Conservation (phyloP, 2,888 invertebrate genomes). For the Rhagonycha fulva region DNA sequence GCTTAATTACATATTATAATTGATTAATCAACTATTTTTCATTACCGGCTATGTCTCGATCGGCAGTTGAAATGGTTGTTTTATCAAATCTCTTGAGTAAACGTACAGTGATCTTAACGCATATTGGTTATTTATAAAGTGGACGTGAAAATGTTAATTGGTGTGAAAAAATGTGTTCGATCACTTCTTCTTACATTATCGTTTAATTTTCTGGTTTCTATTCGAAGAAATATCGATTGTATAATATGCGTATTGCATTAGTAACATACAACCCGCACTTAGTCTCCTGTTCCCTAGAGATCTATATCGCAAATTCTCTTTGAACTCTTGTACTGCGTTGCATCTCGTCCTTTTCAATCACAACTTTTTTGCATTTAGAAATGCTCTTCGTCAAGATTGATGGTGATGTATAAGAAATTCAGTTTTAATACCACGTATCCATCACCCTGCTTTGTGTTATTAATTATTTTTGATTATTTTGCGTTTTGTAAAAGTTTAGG, state of each 20-base stretch:
- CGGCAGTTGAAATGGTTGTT: background rate
- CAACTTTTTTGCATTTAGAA: slow-evolving; percentile 7
- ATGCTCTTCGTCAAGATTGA: background rate
- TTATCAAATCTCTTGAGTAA: background rate
- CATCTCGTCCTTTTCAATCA: slow-evolving; percentile 25
- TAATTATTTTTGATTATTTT: background rate
- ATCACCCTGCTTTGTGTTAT: background rate
- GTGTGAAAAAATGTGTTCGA: background rate
- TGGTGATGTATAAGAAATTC: background rate
- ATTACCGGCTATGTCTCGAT: background rate
- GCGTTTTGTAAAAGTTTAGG: background rate
- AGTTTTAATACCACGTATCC: background rate
- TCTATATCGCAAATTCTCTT: slow-evolving; percentile 37
- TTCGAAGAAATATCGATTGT: background rate
- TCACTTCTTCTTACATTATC: background rate
- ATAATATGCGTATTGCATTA: slow-evolving; percentile 27
- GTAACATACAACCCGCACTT: slow-evolving; percentile 22
- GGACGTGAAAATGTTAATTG: background rate
- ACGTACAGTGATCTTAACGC: background rate
- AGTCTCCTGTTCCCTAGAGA: slow-evolving; percentile 23
- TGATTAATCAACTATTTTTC: background rate
- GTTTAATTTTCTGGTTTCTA: background rate
- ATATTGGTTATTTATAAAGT: background rate
- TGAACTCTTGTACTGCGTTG: slow-evolving; percentile 32
- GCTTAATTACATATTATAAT: background rate